These are phyloP conservation scores for Eumeta japonica DNA, from an alignment of 1,140 invertebrate species.

Conservation along the genomic window DNA sequence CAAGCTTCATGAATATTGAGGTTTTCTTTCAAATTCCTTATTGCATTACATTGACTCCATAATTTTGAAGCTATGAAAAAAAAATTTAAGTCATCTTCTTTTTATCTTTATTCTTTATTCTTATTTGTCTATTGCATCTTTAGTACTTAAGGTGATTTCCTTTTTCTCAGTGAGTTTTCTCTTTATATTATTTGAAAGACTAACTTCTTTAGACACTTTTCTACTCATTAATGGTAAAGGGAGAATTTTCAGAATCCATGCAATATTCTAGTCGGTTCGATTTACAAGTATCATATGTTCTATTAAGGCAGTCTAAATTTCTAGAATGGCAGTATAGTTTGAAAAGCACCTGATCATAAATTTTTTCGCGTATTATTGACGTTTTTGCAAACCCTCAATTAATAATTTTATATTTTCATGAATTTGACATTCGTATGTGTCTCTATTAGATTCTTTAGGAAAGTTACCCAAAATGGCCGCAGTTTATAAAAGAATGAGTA, in stretches of 20 bases:
- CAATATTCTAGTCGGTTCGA: too few relatives aligned
- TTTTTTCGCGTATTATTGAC: constrained; percentile 3
- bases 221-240: too few relatives aligned
- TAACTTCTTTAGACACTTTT: too few relatives aligned
- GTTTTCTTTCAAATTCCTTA: constrained; percentile 3
- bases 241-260: too few relatives aligned
- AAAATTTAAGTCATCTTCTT: too few relatives aligned
- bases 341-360: constrained; percentile 1
- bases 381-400: constrained; percentile 6
- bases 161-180: too few relatives aligned
- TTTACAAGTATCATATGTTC: too few relatives aligned
- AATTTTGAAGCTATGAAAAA: constrained; percentile 6
- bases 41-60: constrained; percentile 5
- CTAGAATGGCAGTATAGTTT: not conserved
- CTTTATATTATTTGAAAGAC: too few relatives aligned
- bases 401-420: constrained; percentile 13
- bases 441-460: constrained; percentile 6
- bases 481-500: constrained; percentile 9
- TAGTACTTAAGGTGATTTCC: not conserved
- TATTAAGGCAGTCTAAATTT: not conserved
- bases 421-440: constrained; percentile 11
- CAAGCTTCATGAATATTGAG: constrained; percentile 2
- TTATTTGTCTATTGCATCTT: not conserved
- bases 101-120: too few relatives aligned
- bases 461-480: constrained; percentile 11